Evolutionary conservation across 2,888 invertebrate species (phyloP).

Genomic region (Euphydryas editha): DNA sequence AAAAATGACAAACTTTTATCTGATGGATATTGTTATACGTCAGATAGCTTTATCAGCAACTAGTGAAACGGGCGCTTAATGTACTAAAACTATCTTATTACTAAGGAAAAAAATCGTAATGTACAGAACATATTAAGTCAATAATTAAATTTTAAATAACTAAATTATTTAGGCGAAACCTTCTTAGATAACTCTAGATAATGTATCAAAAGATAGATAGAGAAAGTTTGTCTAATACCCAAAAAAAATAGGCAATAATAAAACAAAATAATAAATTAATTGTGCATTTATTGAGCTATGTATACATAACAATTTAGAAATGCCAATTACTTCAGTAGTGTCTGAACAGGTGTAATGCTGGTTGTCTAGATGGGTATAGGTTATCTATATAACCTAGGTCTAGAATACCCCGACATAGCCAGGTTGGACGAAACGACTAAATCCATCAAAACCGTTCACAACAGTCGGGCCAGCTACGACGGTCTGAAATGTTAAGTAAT

Average conservation of each 20-base stretch:
- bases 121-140: too few species aligned
- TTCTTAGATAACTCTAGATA: too few species aligned
- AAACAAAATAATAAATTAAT: constrained; percentile 31
- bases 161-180: too few species aligned
- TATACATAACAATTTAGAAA: constrained; percentile 33
- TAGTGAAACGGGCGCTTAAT: too few species aligned
- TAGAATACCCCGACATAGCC: constrained; percentile 58
- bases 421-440: constrained; percentile 50
- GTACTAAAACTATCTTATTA: too few species aligned
- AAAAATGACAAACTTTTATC: too few species aligned
- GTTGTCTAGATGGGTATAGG: constrained; percentile 8
- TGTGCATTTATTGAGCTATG: constrained; percentile 41
- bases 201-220: background rate
- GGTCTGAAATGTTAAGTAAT: constrained; percentile 55
- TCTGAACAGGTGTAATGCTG: constrained; percentile 36
- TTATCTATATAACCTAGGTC: constrained; percentile 1
- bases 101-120: too few species aligned
- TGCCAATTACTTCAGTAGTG: constrained; percentile 35
- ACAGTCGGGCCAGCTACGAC: constrained; percentile 75
- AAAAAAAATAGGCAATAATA: constrained; percentile 9
- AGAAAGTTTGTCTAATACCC: background rate
- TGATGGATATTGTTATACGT: too few species aligned
- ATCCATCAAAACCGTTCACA: constrained; percentile 55
- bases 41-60: too few species aligned
- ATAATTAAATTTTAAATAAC: too few species aligned